Evolutionary conservation across 2,797 vertebrate genomes (phyloP).

Genomic region (Halcyon chelicuti): DNA sequence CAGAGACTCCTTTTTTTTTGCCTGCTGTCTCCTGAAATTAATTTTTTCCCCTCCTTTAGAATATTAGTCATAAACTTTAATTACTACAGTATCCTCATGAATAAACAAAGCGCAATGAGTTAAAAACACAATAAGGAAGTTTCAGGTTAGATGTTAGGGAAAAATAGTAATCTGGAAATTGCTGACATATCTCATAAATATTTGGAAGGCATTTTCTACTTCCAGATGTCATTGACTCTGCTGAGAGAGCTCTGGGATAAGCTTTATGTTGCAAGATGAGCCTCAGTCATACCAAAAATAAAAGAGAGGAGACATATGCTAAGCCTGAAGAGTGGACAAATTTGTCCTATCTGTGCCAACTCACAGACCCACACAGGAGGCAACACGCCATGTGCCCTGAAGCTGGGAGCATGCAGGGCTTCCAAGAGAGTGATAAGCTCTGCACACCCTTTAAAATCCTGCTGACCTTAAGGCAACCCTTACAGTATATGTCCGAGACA

Average conservation of each 20-base stretch:
- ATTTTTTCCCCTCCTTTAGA: not conserved
- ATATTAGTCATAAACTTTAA: conserved; percentile 29
- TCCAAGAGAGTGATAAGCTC: accelerated
- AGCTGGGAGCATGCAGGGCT: not conserved
- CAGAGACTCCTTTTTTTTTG: not conserved
- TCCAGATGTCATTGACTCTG: conserved; percentile 42
- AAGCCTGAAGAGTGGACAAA: not conserved
- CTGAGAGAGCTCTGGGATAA: not conserved
- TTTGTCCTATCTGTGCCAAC: not conserved
- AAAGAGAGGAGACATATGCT: not conserved
- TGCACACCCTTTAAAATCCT: not conserved
- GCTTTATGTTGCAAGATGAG: not conserved
- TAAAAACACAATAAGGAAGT: conserved; percentile 28
- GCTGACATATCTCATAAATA: conserved; percentile 53
- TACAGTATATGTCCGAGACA: conserved; percentile 8
- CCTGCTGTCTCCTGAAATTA: not conserved
- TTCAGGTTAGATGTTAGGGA: conserved; percentile 3
- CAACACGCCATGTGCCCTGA: accelerated
- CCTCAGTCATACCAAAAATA: not conserved
- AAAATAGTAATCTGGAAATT: conserved; percentile 31
- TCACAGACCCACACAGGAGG: accelerated
- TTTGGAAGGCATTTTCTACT: conserved; percentile 55
- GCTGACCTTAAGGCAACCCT: not conserved
- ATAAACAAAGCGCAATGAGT: not conserved
- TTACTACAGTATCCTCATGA: not conserved